A percentile compares a stretch with the other conserved stretches of the same genome.
These are phyloP conservation scores for Drosophila fungiperda DNA, from an alignment of 2,888 invertebrate genomes.

Conservation along the genomic window DNA sequence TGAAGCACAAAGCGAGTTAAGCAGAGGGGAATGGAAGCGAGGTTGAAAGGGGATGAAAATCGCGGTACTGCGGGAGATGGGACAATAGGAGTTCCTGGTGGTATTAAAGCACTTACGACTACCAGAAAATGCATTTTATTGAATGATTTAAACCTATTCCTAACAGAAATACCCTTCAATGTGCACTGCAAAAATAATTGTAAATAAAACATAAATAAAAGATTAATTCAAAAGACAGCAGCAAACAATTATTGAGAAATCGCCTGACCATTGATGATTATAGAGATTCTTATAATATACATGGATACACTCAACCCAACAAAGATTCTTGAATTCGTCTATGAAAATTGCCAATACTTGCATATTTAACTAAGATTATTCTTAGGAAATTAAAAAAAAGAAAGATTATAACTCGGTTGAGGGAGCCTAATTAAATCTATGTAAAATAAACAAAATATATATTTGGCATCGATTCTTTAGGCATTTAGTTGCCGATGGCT, in stretches of 20 bases:
- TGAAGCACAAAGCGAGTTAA: neutral
- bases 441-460: neutral
- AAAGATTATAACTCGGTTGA: neutral
- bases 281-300: neutral
- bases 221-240: slow-evolving; percentile 5
- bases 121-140: slow-evolving; percentile 22
- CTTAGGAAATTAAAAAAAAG: neutral
- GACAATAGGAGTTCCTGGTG: slow-evolving; percentile 11
- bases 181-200: neutral
- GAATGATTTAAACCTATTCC: slow-evolving; percentile 9
- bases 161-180: neutral
- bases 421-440: neutral
- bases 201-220: slow-evolving; percentile 15
- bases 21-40: neutral
- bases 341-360: neutral
- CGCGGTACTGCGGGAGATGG: neutral
- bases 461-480: neutral
- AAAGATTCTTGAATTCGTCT: neutral
- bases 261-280: neutral
- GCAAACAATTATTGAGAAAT: neutral
- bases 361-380: neutral
- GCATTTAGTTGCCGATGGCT: neutral
- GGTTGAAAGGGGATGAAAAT: neutral
- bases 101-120: slow-evolving; percentile 18
- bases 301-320: neutral